Evolutionary conservation across 2,888 invertebrate genomes (phyloP), one percentile per base, ranked within the genome.

Genomic region (Anodontia alba): DNA sequence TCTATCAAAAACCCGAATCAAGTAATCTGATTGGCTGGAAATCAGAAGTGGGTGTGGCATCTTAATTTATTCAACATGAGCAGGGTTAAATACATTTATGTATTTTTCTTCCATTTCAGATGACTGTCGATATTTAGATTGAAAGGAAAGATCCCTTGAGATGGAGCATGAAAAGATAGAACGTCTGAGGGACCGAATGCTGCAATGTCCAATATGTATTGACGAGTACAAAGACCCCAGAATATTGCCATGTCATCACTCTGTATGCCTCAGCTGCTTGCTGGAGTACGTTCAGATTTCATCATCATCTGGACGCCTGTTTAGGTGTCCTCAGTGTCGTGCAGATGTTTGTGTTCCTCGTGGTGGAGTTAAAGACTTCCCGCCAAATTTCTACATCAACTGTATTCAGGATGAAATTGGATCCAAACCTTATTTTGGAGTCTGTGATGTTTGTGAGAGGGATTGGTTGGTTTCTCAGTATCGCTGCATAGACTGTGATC

Each of bases 141-240:
- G 46, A 46, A 42, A 42, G 15, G 15, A 42, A 42, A 15, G 15
- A 42, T 10, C 42, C 42, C 15, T 42, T 17, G 49, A 68, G 23
- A 84, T 84, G 83, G 89, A 88, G 20, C 81, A 84, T 70, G 92
- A 91, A 33, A 91, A 91, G 81, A 87, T 92, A 57, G 91, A 91
- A 71, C 78, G 91, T 20, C 80, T 92, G 20, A 76, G 92, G 46
- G 92, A 91, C 73, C 80, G 91, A 12, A 89, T 92, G 75, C 80
- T 92, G 66, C 88, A 89, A 74, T 92, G 92, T 82, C 89, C 92
- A 23, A 90, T 92, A 72, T 92, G 92, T 69, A 91, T 91, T 89
- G 92, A 92, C 62, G 92, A 92, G 71, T 92, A 90, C 76, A 90
- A 88, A 62, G 92, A 92, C 71, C 92, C 92, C 5, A 78, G 92